Base-by-base conservation (phyloP, 30 jellyfish, hydroid and myxozoan species). In the Aurelia sp. region DNA sequence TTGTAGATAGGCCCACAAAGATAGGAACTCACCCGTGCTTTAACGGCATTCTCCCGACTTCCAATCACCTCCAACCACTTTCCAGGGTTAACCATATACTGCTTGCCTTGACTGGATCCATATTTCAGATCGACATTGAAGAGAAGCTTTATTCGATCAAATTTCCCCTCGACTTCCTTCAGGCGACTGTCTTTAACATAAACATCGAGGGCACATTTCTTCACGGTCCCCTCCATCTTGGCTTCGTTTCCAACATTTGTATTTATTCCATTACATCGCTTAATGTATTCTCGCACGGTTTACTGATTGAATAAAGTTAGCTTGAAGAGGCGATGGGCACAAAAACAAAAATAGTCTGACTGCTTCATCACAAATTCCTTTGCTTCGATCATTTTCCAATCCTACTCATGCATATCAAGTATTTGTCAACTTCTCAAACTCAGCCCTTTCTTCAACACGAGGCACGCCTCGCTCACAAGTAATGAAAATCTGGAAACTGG, bases 41-140 rank as follows among this genome's bases (percentile, higher is more conserved):
- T 93, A 81, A 74, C 84, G 62, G 91, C 98, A 70, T 88, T 84
- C 44, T 79, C 96, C 65, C 90, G 68, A 22, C 82, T 67, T 12
- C 98, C 98, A 51, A 72, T 78, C 18, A 93, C 92, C 64, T 88
- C 97, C 60, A 86, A 70, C 98, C 98, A 93, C 68, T 73, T 76
- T 71, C 98, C 98, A 52, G 98, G 96, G 74, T 57, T 86, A 23
- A 91, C 96, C 98, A 93, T 93, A 67, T 73, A 93, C 85, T 93
- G 98, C 71, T 93, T 93, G 86, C 98, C 98, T 52, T 77, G 89
- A 23, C 58, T 33, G 47, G 97, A 86, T 50, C 97, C 96, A 66
- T 80, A 82, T 69, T 80, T 84, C 59, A 93, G 81, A 59, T 87
- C 98, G 51, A 93, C 98, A 82, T 83, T 87, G 75, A 93, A 93